phyloP scores from a whole-genome alignment of 2,797 vertebrate genomes.

The Macroramphosus scolopax region DNA sequence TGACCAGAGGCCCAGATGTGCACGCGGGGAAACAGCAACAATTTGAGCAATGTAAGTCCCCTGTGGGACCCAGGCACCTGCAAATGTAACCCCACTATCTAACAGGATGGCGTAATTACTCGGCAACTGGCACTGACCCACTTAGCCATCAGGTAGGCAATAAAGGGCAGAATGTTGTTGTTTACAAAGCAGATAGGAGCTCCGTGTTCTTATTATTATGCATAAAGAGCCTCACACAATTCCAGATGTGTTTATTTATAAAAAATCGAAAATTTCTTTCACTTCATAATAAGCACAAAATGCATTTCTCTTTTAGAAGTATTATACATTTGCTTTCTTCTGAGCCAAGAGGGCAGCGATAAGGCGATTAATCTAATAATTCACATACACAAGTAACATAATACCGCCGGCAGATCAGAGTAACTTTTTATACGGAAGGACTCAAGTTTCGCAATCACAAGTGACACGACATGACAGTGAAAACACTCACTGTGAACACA shows the following conservation, averaged over 20 bases:
- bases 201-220: constrained; percentile 8
- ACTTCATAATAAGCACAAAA: constrained; percentile 11
- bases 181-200: constrained; percentile 26
- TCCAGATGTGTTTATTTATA: constrained; percentile 16
- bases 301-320: neutral
- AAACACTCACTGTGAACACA: neutral
- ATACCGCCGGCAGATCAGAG: neutral
- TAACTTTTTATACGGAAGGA: constrained; percentile 5
- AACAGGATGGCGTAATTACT: constrained; percentile 69
- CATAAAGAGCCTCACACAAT: constrained; percentile 7
- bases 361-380: constrained; percentile 1
- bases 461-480: constrained; percentile 5
- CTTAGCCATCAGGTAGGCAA: constrained; percentile 55
- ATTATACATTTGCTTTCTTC: neutral
- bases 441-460: constrained; percentile 13
- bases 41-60: constrained; percentile 73
- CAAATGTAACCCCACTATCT: constrained; percentile 64
- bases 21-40: constrained; percentile 67
- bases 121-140: constrained; percentile 55
- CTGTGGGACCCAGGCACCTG: constrained; percentile 71
- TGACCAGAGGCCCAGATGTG: constrained; percentile 76
- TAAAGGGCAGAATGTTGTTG: constrained; percentile 7
- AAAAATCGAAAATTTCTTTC: constrained; percentile 1
- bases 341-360: constrained; percentile 11
- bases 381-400: constrained; percentile 10